These are phyloP conservation scores for Metaphire vulgaris DNA, from an alignment of 1,140 invertebrate genomes.

Conservation along the genomic window DNA sequence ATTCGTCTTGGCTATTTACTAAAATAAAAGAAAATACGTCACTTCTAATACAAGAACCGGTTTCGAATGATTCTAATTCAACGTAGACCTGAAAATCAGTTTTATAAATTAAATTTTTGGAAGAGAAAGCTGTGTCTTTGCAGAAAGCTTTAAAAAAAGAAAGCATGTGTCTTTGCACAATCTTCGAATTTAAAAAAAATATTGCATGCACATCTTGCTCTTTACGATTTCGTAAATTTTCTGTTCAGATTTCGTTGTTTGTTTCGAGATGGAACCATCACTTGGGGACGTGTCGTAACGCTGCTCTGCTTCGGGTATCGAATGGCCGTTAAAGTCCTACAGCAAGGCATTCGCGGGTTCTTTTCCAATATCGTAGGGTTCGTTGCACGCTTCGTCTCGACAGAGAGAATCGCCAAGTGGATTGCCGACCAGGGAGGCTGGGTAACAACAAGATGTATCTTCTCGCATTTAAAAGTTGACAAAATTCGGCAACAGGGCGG, in stretches of 20 bases:
- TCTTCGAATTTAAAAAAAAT: neutral
- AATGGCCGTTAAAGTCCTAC: constrained; percentile 38
- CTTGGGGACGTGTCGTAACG: constrained; percentile 43
- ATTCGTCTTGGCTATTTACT: too few species aligned
- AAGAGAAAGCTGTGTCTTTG: too few species aligned
- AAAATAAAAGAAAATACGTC: too few species aligned
- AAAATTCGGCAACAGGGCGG: too few species aligned
- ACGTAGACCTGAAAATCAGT: neutral
- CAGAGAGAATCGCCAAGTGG: constrained; percentile 41
- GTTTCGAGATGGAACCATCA: constrained; percentile 38
- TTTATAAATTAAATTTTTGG: neutral
- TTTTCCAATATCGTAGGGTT: constrained; percentile 37
- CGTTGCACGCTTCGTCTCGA: constrained; percentile 39
- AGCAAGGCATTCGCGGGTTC: constrained; percentile 37
- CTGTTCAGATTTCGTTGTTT: constrained; percentile 37
- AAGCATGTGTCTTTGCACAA: neutral
- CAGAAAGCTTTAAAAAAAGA: too few species aligned
- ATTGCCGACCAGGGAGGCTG: constrained; percentile 45
- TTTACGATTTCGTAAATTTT: too few species aligned
- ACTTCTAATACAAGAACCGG: neutral
- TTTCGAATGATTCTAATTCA: neutral
- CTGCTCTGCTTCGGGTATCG: constrained; percentile 46
- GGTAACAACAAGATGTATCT: constrained; percentile 33
- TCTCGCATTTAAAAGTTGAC: neutral
- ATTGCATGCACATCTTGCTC: too few species aligned